Evolutionary conservation across 2,113 vertebrate genomes (phyloP), one percentile per base, ranked within the genome.

Genomic region (Hucho hucho): DNA sequence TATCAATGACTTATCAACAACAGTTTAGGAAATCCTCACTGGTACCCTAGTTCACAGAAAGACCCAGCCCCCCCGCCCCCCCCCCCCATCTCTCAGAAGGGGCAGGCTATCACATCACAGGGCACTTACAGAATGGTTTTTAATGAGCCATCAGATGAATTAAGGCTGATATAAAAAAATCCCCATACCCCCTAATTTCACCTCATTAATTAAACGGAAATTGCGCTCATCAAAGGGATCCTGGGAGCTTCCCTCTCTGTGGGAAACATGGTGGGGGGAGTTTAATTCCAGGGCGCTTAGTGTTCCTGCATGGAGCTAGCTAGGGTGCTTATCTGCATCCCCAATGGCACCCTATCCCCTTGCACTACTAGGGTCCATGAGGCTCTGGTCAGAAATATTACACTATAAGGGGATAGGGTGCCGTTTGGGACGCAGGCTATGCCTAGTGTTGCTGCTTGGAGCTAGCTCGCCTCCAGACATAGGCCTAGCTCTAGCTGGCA

Each of bases 131-230:
- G 69, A 77, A 82, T 63, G 70, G 25, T 70, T 76, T 81, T 83
- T 83, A 87, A 86, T 82, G 79, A 87, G 86, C 79, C 80, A 77
- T 86, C 73, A 78, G 69, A 82, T 76, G 73, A 78, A 87, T 84
- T 84, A 85, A 26, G 75, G 49, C 61, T 80, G 67, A 67, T 73
- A 6, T 32, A 32, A 32, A 32, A 32, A 28, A 4, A 56, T 75
- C 70, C 37, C 75, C 25, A 70, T 78, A 83, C 70, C 74, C 74
- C 58, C 78, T 80, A 80, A 84, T 83, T 83, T 72, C 69, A 73
- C 64, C 76, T 86, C 53, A 82, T 87, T 88, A 88, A 87, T 83
- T 83, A 86, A 81, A 78, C 61, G 63, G 76, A 85, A 84, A 75
- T 46, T 74, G 64, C 49, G 63, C 74, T 88, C 79, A 78, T 90